phyloP scores from a whole-genome alignment of 2,797 vertebrate species.

The Decapterus maruadsi region DNA sequence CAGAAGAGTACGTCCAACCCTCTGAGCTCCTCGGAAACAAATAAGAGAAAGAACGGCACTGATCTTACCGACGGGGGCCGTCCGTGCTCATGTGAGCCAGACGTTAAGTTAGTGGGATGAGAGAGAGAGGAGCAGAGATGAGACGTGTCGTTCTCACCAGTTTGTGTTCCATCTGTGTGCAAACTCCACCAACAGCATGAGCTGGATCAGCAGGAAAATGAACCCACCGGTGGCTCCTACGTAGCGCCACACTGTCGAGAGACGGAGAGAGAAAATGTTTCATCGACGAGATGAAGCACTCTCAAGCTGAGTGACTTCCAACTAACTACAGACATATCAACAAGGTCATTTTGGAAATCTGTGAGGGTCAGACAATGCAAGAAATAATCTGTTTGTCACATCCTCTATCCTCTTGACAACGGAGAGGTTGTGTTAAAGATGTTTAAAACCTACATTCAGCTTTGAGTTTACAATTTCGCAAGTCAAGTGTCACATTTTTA shows the following conservation, averaged over 20 bases:
- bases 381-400: background rate
- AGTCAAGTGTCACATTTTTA: constrained; percentile 66
- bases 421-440: background rate
- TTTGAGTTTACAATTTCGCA: background rate
- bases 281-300: no score
- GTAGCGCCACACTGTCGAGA: constrained; percentile 91
- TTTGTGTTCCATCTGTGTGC: constrained; percentile 99
- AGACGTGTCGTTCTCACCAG: constrained; percentile 87
- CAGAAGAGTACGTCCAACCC: constrained; percentile 14
- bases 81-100: background rate
- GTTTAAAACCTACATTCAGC: background rate
- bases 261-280: constrained; percentile 16
- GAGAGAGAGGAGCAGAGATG: background rate
- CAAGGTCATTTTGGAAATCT: background rate
- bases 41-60: constrained; percentile 12
- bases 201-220: constrained; percentile 93
- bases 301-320: background rate
- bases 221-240: constrained; percentile 91
- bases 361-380: background rate
- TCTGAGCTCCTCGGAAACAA: constrained; percentile 24
- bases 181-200: constrained; percentile 95
- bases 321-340: background rate
- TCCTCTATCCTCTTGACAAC: background rate
- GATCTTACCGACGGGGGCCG: constrained; percentile 12
- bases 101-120: background rate